phyloP scores from a whole-genome alignment of 2,113 vertebrate genomes.

The Nerophis lumbriciformis region DNA sequence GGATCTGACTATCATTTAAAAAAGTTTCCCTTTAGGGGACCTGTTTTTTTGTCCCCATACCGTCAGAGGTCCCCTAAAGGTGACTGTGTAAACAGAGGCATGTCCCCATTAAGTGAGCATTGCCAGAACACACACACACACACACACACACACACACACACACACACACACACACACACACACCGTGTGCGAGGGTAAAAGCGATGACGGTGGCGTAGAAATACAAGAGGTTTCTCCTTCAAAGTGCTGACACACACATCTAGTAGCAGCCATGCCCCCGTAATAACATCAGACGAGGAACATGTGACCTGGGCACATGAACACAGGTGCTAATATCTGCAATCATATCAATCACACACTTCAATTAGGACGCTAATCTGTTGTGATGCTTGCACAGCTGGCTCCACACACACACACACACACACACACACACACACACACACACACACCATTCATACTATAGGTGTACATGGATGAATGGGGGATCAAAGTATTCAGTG shows the following conservation, averaged over 20 bases:
- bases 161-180: not conserved
- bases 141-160: conserved; percentile 6
- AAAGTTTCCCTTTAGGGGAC: too few relatives aligned
- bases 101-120: too few relatives aligned
- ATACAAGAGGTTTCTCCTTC: conserved; percentile 32
- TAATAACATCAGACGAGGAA: conserved; percentile 47
- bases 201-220: conserved; percentile 8
- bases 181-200: conserved; percentile 3
- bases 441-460: conserved; percentile 1
- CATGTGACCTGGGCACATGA: conserved; percentile 46
- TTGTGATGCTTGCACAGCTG: conserved; percentile 45
- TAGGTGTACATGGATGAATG: too few relatives aligned
- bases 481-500: too few relatives aligned
- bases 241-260: conserved; percentile 10
- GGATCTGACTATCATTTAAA: too few relatives aligned
- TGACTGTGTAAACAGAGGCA: too few relatives aligned
- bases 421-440: conserved; percentile 13
- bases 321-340: conserved; percentile 42
- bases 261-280: not conserved
- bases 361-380: conserved; percentile 44
- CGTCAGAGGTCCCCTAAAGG: too few relatives aligned
- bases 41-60: too few relatives aligned
- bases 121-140: too few relatives aligned
- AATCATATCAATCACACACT: conserved; percentile 42
- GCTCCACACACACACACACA: conserved; percentile 17